Base-by-base conservation (phyloP, 2,888 invertebrate genomes). In the Apodemia mormo region DNA sequence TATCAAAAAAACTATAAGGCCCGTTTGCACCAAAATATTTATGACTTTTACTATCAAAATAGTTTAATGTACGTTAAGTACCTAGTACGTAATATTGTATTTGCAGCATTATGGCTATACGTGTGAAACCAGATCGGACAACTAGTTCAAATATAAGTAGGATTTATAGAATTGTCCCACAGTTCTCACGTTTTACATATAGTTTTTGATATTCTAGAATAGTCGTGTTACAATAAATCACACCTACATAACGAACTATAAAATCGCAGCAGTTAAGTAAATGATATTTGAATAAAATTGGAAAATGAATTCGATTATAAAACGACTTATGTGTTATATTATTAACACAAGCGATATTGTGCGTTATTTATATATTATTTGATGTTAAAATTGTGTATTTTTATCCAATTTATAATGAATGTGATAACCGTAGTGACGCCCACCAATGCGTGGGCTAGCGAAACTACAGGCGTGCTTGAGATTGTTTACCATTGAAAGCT, bases 201-300 rank as follows among this genome's bases (percentile, higher is more conserved):
- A 33, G 5, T 61, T 61, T 61, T 33, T 12, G 12, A 56, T 9
- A 61, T 61, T 61, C 30, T 61, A 61, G 33, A 61, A 61, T 14
- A 49, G 14, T 49, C 5, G 30, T 61, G 30, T 61, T 10, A 54
- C 37, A 33, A 30, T 56, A 52, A 54, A 67, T 65, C 68, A 68
- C 75, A 75, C 75, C 73, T 71, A 76, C 76, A 70, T 58, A 72
- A 66, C 65, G 70, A 73, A 73, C 68, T 71, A 73, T 68, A 70
- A 74, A 73, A 75, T 74, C 69, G 73, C 73, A 69, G 68, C 74
- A 74, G 75, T 73, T 77, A 77, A 70, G 72, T 73, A 75, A 77
- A 75, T 33, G 52, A 66, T 72, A 76, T 67, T 74, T 75, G 67
- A 81, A 83, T 84, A 82, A 86, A 87, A 86, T 87, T 89, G 85